Base-by-base conservation (phyloP, 2,113 vertebrate species). In the Diphyllodes magnificus region DNA sequence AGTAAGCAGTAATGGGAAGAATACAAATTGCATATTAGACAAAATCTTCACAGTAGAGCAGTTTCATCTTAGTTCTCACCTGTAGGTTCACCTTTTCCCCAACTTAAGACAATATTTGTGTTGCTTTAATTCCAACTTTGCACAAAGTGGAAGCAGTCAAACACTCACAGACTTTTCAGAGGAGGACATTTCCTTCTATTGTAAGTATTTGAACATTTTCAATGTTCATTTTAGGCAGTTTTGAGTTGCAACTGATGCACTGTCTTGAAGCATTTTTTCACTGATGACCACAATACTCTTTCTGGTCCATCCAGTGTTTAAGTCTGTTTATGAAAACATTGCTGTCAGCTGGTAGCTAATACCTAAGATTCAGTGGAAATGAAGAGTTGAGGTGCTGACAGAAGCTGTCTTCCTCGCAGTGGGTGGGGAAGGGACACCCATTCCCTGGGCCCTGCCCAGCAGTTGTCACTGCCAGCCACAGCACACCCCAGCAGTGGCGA, bases 401-500 rank as follows among this genome's bases (percentile, higher is more conserved):
- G 50, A 65, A 70, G 27, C 10, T 64, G 3, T 75, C 44, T 45
- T 51, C 19, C 30, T 84, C 18, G 21, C 24, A 18, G 0, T 3
- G 28, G 12, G 10, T 27, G 27, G 16, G n/a, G 9, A 88, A 73
- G 24, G 13, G 33, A 39, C 19, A 42, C 2, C 13, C 4, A 0
- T 78, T 86, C 49, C 21, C 35, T 39, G 71, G 31, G 23, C 25
- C 25, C 21, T 56, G 35, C 42, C 56, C 64, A 45, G 60, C 13
- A 10, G 39, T 12, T 50, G 30, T 40, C 59, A 15, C 30, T 73
- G 50, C 25, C 31, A 17, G 27, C 8, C 42, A 23, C 65, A 37
- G 30, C 21, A 10, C 9, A 37, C 2, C 30, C 33, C 11, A 5
- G 10, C 53, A 53, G 70, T 1, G 0, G 17, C 9, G 4, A 1